These are phyloP conservation scores for Mylabris sibirica DNA, from an alignment of 2,888 invertebrate species.

Conservation along the genomic window DNA sequence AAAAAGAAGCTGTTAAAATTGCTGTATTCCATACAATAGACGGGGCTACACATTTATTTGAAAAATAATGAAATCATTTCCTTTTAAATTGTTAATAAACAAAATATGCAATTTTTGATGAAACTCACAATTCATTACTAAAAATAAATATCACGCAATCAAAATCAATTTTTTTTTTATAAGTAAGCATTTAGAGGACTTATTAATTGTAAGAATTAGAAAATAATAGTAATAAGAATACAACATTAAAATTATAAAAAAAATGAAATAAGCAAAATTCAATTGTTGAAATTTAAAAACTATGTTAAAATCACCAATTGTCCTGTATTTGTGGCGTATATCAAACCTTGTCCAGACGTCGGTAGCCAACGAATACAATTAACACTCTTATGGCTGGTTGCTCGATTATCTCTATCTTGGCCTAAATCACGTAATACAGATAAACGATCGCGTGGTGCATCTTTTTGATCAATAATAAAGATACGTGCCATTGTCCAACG, in stretches of 20 bases:
- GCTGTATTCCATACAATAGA: background rate
- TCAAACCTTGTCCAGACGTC: constrained; percentile 81
- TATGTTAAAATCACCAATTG: constrained; percentile 76
- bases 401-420: constrained; percentile 67
- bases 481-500: constrained; percentile 63
- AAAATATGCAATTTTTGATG: background rate
- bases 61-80: background rate
- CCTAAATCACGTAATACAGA: constrained; percentile 72
- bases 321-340: constrained; percentile 86
- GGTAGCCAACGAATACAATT: constrained; percentile 89
- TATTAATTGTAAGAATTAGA: background rate
- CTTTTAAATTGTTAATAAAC: background rate
- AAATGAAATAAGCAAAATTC: background rate
- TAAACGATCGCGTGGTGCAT: constrained; percentile 55
- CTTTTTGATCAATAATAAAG: constrained; percentile 58
- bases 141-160: constrained; percentile 32
- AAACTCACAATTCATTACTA: constrained; percentile 16
- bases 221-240: too few relatives aligned
- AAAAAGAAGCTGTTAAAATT: background rate
- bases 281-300: constrained; percentile 3
- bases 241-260: background rate
- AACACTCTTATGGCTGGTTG: constrained; percentile 73
- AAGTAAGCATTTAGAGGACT: background rate
- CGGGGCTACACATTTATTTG: background rate
- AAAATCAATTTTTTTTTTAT: constrained; percentile 6